Base-by-base conservation (phyloP, 2,888 invertebrate genomes). In the Drosophila algonquin region DNA sequence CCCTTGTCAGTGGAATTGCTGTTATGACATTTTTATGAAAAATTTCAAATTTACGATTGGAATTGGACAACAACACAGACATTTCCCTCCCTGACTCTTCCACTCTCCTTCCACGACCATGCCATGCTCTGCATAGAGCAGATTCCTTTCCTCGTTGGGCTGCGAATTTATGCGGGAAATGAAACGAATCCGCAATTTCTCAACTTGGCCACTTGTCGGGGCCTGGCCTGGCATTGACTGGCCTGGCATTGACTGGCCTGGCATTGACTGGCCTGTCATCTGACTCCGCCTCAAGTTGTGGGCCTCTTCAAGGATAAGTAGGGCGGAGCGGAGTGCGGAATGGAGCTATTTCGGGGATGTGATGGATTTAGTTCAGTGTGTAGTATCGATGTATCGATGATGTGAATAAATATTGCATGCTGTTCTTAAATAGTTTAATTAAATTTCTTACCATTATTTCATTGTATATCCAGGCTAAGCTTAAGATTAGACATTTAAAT, bases 11-110 rank as follows among this genome's bases (percentile, higher is more conserved):
- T 79, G 79, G 69, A 80, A 90, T 85, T 82, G 80, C 79, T 90
- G 84, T 89, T 90, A 85, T 90, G 90, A 90, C 90, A 87, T 83
- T 88, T 90, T 90, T 89, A 90, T 89, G 86, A 82, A 89, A 82
- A 80, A 81, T 81, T 89, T 80, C 8, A 81, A 87, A 90, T 90
- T 90, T 90, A 90, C 79, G 90, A 84, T 83, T 81, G 73, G 73
- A 75, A 85, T 86, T 81, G 75, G 74, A 74, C 82, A 80, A 76
- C 73, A 75, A 77, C 67, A 77, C 77, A 77, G 79, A 73, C 56
- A 56, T 68, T 59, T 53, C 27, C 57, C 61, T 57, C 32, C 24
- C 56, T 61, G 12, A 21, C n/a, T 9, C 1, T 51, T 5, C 14
- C 12, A 35, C 48, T 16, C 16, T 5, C 12, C 12, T 35, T 12